These are phyloP conservation scores for Pygoscelis adeliae DNA, from an alignment of 2,113 vertebrate species.

Conservation along the genomic window DNA sequence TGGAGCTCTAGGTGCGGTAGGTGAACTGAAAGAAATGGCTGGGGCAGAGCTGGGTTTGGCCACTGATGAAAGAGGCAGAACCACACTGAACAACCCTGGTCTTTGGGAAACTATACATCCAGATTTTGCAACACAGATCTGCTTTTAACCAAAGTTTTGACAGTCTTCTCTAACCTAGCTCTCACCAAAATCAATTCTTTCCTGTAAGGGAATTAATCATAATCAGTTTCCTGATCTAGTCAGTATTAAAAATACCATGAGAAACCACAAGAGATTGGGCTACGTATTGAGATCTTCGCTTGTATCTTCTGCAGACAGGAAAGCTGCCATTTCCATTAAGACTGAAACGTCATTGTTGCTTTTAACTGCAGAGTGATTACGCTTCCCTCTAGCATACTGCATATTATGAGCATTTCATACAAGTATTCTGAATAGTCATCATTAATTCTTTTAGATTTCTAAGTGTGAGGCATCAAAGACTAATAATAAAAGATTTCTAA, in stretches of 20 bases:
- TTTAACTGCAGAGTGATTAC: slow-evolving; percentile 31
- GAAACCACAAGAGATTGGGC: neutral
- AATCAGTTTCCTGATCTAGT: neutral
- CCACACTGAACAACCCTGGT: rapidly evolving
- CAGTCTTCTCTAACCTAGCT: neutral
- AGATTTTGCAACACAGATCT: neutral
- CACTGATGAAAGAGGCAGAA: neutral
- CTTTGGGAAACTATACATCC: neutral
- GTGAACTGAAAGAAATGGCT: neutral
- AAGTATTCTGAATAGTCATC: slow-evolving; percentile 14
- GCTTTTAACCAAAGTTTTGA: neutral
- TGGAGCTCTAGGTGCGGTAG: neutral
- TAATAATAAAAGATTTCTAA: neutral
- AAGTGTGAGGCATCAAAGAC: neutral
- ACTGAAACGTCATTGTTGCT: neutral
- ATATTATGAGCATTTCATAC: neutral
- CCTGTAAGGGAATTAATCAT: neutral
- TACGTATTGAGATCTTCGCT: neutral
- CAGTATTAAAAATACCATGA: slow-evolving; percentile 4
- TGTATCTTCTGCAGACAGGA: neutral
- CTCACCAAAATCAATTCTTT: neutral
- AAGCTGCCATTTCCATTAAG: neutral
- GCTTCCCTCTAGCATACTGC: neutral
- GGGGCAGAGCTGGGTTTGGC: neutral
- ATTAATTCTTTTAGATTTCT: slow-evolving; percentile 33